Evolutionary conservation across 2,113 vertebrate species (phyloP).

Genomic region (Spilogale gracilis): DNA sequence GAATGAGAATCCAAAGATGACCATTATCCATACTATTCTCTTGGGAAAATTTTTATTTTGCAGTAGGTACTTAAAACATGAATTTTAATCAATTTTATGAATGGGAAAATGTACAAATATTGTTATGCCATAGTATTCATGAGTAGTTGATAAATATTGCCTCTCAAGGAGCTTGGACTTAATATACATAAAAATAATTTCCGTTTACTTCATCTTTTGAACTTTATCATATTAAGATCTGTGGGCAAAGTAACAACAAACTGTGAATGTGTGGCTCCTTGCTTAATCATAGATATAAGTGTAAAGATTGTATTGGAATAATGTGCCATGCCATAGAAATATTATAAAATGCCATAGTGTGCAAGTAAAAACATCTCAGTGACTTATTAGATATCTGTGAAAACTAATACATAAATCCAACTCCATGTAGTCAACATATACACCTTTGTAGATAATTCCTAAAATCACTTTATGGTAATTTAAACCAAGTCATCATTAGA

Average conservation of each 20-base stretch:
- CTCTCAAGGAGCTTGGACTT: background rate
- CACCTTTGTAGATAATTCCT: constrained; percentile 40
- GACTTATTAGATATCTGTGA: constrained; percentile 26
- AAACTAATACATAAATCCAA: constrained; percentile 42
- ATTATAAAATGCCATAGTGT: constrained; percentile 40
- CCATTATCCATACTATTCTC: background rate
- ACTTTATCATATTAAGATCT: constrained; percentile 45
- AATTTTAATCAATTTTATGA: background rate
- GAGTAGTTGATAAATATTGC: background rate
- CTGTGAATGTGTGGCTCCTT: constrained; percentile 35
- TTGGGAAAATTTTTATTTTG: constrained; percentile 40
- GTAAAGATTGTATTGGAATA: constrained; percentile 64
- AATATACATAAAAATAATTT: constrained; percentile 37
- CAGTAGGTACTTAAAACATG: background rate
- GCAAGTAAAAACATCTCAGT: background rate
- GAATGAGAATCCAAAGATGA: constrained; percentile 5
- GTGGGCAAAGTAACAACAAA: constrained; percentile 52
- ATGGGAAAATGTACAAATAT: background rate
- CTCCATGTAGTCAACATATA: constrained; percentile 29
- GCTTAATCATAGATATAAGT: constrained; percentile 56
- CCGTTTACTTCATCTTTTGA: background rate
- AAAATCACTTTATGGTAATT: constrained; percentile 67
- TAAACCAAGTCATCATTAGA: constrained; percentile 30
- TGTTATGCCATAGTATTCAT: background rate
- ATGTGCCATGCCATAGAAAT: constrained; percentile 37